phyloP scores from a whole-genome alignment of 2,797 vertebrate genomes.

The Coregonus suidteri region DNA sequence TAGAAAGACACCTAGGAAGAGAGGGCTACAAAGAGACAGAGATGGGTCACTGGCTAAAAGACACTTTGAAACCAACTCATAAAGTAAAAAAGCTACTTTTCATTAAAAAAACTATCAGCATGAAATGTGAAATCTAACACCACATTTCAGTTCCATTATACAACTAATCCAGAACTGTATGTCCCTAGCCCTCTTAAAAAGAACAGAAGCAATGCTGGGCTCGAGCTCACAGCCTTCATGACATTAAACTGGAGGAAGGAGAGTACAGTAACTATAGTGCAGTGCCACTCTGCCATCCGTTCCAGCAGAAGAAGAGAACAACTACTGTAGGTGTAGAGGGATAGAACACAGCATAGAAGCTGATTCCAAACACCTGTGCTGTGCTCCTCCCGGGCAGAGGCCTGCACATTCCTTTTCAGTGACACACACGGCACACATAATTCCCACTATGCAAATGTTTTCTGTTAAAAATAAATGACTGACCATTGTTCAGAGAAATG shows the following conservation, averaged over 20 bases:
- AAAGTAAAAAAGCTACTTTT: background rate
- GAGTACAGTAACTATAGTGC: background rate
- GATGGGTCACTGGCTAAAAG: background rate
- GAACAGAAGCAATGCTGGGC: background rate
- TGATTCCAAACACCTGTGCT: constrained; percentile 64
- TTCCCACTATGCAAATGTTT: constrained; percentile 67
- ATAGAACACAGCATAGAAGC: constrained; percentile 32
- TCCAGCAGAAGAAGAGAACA: constrained; percentile 23
- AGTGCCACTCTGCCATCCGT: constrained; percentile 44
- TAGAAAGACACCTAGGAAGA: constrained; percentile 39
- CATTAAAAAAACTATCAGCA: too few relatives aligned
- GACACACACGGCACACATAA: constrained; percentile 44
- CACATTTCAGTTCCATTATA: background rate
- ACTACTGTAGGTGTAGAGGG: constrained; percentile 5
- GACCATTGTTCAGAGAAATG: constrained; percentile 62
- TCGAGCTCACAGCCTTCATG: background rate
- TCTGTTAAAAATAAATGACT: constrained; percentile 64
- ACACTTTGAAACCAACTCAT: background rate
- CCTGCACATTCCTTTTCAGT: constrained; percentile 37
- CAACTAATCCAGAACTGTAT: background rate
- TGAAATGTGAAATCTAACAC: background rate
- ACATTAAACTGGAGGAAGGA: constrained; percentile 19
- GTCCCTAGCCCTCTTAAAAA: background rate
- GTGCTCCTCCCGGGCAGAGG: constrained; percentile 10
- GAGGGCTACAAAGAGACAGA: background rate